Evolutionary conservation across 2,113 vertebrate genomes (phyloP), one percentile per base, ranked within the genome.

Genomic region (Bos javanicus): DNA sequence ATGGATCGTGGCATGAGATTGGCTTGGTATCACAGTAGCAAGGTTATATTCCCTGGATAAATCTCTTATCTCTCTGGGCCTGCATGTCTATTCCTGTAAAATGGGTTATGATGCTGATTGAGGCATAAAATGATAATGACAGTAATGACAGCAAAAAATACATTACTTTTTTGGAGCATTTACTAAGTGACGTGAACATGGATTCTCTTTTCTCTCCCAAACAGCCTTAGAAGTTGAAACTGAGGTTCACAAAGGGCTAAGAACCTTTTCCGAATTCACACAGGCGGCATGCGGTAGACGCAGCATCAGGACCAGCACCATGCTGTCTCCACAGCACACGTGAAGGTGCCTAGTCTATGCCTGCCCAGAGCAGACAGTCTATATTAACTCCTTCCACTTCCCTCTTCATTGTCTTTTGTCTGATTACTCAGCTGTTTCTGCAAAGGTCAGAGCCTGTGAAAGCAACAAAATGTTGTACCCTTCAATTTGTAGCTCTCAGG

Each of bases 341-440:
- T 5, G 36, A 64, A 83, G 43, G 36, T 10, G 30, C 82, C 30
- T 56, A 1, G 60, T n/a, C 25, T 56, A 1, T 3, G n/a, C 33
- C 88, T 8, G 28, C 62, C 74, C 4, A 3, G 6, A 67, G 81
- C 52, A 85, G 28, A 57, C 26, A 21, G 2, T 48, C 80, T 56
- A 0, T 87, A 28, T 64, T 89, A 84, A 91, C 59, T 90, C 33
- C 52, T 83, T 95, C 92, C 30, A 33, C 71, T 91, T 85, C 94
- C 54, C 16, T 52, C 62, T 46, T 25, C 33, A 33, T 25, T 52
- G 67, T 46, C 91, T 80, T 83, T 87, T 67, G 36, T 84, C 50
- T 80, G 43, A 88, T 88, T 52, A 93, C 54, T 95, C 88, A 94
- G 81, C 60, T 64, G 30, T 59, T 90, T 94, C 85, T 78, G 82